A percentile compares a stretch with the other conserved stretches of the same genome.
Evolutionary conservation across 37 sponge, comb jelly and placozoan genomes (phyloP).

Genomic region (Halisarca cf. caerulea): DNA sequence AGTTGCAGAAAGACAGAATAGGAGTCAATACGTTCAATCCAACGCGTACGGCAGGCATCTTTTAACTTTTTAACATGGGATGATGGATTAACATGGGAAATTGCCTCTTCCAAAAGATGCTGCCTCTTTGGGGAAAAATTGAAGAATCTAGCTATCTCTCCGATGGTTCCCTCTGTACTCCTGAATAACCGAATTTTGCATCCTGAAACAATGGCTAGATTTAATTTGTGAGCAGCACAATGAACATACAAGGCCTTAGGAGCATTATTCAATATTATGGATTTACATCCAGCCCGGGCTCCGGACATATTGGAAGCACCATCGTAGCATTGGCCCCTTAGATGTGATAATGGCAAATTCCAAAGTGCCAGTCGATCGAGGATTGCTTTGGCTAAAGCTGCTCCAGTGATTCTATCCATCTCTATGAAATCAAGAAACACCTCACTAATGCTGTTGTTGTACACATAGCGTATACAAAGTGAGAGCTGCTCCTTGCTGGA

Average conservation of each 20-base stretch:
- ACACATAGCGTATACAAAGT: slow-evolving; percentile 30
- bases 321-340: slow-evolving; percentile 40
- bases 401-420: slow-evolving; percentile 48
- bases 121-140: slow-evolving; percentile 67
- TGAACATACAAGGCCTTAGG: no score
- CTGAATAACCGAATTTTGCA: slow-evolving; percentile 31
- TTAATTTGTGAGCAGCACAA: slow-evolving; percentile 39
- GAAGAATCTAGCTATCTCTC: slow-evolving; percentile 51
- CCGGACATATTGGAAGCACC: slow-evolving; percentile 33
- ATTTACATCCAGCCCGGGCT: slow-evolving; percentile 24
- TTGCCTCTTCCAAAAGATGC: slow-evolving; percentile 42
- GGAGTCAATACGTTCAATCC: slow-evolving; percentile 63
- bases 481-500: slow-evolving; percentile 46
- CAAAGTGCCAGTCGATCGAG: not conserved
- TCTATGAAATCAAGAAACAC: slow-evolving; percentile 30
- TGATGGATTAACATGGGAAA: slow-evolving; percentile 30
- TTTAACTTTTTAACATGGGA: slow-evolving; percentile 34
- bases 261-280: slow-evolving; percentile 5
- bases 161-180: slow-evolving; percentile 31
- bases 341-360: slow-evolving; percentile 8
- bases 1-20: slow-evolving; percentile 46
- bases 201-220: slow-evolving; percentile 42
- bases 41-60: slow-evolving; percentile 55
- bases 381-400: slow-evolving; percentile 32
- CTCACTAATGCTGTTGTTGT: not conserved